Conservation (phyloP, 2,888 invertebrate genomes). For the Nesidiocoris tenuis region DNA sequence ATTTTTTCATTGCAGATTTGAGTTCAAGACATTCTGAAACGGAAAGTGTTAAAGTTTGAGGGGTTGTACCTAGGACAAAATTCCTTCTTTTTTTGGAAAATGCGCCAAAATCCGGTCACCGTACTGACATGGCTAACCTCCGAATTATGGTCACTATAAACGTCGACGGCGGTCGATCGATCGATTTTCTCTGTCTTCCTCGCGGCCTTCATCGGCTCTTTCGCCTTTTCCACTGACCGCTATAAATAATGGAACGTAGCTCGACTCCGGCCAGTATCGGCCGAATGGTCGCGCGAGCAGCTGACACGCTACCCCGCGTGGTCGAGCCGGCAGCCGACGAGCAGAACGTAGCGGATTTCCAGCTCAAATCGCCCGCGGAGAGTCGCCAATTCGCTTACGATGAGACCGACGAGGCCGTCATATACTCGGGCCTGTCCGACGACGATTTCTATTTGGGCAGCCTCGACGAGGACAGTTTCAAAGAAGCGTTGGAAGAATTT, state of each 20-base stretch:
- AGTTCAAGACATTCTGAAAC: too few species aligned
- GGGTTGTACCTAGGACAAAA: too few species aligned
- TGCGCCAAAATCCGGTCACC: too few species aligned
- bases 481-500: conserved; percentile 36
- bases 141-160: background rate
- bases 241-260: conserved; percentile 18
- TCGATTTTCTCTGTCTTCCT: conserved; percentile 14
- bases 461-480: conserved; percentile 37
- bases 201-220: conserved; percentile 8
- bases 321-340: background rate
- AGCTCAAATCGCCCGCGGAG: background rate
- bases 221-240: background rate
- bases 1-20: too few species aligned
- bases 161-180: conserved; percentile 12
- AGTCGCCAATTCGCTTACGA: background rate
- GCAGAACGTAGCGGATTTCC: background rate
- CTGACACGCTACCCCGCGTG: background rate
- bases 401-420: background rate
- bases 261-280: conserved; percentile 6
- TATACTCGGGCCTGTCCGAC: background rate
- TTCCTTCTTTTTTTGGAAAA: too few species aligned
- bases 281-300: conserved; percentile 20
- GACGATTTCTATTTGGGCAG: conserved; percentile 31
- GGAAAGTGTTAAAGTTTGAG: too few species aligned
- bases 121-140: too few species aligned